Conservation (phyloP, 2,113 vertebrate species). For the Dendrocopos noguchii region DNA sequence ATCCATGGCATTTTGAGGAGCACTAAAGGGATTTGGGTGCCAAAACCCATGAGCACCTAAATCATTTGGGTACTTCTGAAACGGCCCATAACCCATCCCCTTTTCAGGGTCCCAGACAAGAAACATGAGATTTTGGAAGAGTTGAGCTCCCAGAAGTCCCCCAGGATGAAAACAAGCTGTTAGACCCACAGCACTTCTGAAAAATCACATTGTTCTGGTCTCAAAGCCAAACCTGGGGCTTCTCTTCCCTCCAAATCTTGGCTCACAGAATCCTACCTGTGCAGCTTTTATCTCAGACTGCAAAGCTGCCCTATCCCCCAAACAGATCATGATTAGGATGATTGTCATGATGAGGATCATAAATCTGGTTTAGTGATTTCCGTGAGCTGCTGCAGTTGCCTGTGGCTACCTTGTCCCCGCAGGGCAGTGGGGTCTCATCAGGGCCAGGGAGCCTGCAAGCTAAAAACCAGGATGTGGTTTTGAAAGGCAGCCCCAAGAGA, state of each 20-base stretch:
- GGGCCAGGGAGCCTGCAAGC: neutral
- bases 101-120: neutral
- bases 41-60: neutral
- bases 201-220: neutral
- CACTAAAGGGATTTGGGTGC: neutral
- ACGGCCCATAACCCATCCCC: neutral
- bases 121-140: neutral
- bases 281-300: neutral
- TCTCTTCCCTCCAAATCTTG: neutral
- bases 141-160: neutral
- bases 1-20: neutral
- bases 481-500: neutral
- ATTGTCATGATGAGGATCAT: neutral
- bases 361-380: neutral
- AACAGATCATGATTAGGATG: neutral
- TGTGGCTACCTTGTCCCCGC: neutral
- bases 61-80: neutral
- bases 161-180: neutral
- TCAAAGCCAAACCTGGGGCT: neutral
- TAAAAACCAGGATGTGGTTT: fast-evolving
- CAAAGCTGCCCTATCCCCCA: neutral
- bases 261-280: neutral
- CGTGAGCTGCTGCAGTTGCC: neutral
- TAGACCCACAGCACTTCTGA: neutral
- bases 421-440: fast-evolving